Percentiles rank a stretch among this genome's conserved stretches.
Conservation (phyloP, 2,797 vertebrate species). For the Epinephelus awoara region DNA sequence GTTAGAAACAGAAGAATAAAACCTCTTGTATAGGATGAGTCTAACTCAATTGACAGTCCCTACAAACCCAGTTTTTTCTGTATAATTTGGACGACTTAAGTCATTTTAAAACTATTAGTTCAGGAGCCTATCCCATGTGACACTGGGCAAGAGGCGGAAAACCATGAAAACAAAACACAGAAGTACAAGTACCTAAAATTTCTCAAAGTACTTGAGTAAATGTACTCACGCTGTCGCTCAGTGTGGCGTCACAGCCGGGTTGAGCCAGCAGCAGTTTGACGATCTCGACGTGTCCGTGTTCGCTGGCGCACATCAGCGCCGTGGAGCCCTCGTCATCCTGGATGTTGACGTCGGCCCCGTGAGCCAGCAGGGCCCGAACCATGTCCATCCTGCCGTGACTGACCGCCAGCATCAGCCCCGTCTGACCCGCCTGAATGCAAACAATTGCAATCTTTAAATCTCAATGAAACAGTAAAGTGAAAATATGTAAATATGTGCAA, state of each 20-base stretch:
- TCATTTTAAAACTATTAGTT: too few relatives aligned
- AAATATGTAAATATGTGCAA: not conserved
- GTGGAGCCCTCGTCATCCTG: conserved; percentile 98
- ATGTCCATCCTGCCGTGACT: conserved; percentile 98
- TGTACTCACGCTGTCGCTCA: conserved; percentile 93
- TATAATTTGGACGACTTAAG: too few relatives aligned
- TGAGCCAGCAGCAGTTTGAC: conserved; percentile 95
- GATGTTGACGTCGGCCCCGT: conserved; percentile 94
- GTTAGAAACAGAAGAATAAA: too few relatives aligned
- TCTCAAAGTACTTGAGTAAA: not conserved
- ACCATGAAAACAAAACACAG: not conserved
- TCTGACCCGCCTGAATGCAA: conserved; percentile 93
- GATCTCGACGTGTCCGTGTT: conserved; percentile 96
- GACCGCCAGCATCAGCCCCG: conserved; percentile 97
- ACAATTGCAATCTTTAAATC: not conserved
- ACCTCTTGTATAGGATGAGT: too few relatives aligned
- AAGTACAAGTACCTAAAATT: not conserved
- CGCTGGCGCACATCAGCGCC: conserved; percentile 98
- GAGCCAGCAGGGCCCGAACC: conserved; percentile 94
- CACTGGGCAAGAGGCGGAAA: too few relatives aligned
- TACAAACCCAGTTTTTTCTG: too few relatives aligned
- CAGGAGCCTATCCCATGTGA: too few relatives aligned
- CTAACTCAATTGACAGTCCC: too few relatives aligned
- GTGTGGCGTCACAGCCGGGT: conserved; percentile 91
- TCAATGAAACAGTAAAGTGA: not conserved